Evolutionary conservation across 2,888 invertebrate genomes (phyloP).

Genomic region (Octodonta nipae): DNA sequence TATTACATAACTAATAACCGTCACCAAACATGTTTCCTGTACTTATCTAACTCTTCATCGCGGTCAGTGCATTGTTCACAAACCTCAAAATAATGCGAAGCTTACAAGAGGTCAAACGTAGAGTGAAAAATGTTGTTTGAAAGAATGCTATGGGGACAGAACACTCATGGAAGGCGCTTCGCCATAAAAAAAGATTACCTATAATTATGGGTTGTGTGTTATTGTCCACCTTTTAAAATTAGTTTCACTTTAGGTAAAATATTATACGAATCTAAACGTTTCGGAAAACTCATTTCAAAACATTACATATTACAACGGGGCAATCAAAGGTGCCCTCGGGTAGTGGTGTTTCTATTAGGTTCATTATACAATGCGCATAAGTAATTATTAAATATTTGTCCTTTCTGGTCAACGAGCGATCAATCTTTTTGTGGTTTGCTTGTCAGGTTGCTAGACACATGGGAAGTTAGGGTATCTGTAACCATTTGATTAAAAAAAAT

Average conservation of each 20-base stretch:
- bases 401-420: no score
- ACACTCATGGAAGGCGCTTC: constrained; percentile 19
- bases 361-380: no score
- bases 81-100: no score
- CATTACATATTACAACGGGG: constrained; percentile 19
- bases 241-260: constrained; percentile 31
- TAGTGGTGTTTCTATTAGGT: constrained; percentile 10
- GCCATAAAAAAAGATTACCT: constrained; percentile 32
- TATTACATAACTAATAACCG: no score
- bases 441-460: no score
- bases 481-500: no score
- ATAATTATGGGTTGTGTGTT: constrained; percentile 32
- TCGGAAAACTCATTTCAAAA: constrained; percentile 25
- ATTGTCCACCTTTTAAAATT: constrained; percentile 32
- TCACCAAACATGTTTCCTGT: no score
- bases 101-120: constrained; percentile 23
- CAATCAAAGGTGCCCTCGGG: constrained; percentile 12
- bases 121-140: constrained; percentile 25
- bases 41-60: no score
- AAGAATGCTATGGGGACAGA: constrained; percentile 24
- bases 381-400: no score
- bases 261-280: constrained; percentile 22
- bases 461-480: no score
- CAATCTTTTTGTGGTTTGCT: no score
- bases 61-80: no score